Evolutionary conservation across 2,888 invertebrate genomes (phyloP), one percentile per base, ranked within the genome.

Genomic region (Stenchaetothrips biformis): DNA sequence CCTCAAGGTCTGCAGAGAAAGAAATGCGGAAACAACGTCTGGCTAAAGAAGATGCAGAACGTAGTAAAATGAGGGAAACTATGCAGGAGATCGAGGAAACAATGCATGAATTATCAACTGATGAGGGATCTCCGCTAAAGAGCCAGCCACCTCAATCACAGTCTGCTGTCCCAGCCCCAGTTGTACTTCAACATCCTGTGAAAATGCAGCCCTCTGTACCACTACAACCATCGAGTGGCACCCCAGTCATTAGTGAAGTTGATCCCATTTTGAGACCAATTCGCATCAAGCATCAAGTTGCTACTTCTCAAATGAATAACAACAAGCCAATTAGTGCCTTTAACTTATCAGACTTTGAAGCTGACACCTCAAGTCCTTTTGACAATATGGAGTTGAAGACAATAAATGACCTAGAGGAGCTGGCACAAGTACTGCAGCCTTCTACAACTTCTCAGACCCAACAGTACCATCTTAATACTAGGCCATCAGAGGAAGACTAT

Each of bases 351-450:
- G 96, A 97, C 87, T 97, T 97, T 88, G 97, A 97, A 87, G 92
- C 94, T 85, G 96, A 96, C 85, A 95, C 94, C 79, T 95, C 95
- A 80, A 96, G 95, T 86, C 97, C 97, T 0, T 97, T 97, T 88
- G 97, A 97, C 88, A 95, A 94, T 88, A 92, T 96, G 87, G 96
- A 95, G 88, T 87, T 97, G 80, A 95, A 96, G 87, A 95, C 95
- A 77, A 93, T 97, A 81, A 96, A 97, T 88, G 96, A 97, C 85
- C 92, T 96, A 90, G 96, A 95, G 87, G 92, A 95, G 86, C 88
- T 97, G 82, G 96, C 96, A 18, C 93, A 95, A 87, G 95, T 96
- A 16, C 80, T 84, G 27, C 82, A 81, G 21, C 80, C 80, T 48
- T 79, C 49, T 59, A 79, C 79, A 79, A 79, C 78, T 77, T 67